Base-by-base conservation (phyloP, 2,113 vertebrate species). In the Puffinus mauretanicus region DNA sequence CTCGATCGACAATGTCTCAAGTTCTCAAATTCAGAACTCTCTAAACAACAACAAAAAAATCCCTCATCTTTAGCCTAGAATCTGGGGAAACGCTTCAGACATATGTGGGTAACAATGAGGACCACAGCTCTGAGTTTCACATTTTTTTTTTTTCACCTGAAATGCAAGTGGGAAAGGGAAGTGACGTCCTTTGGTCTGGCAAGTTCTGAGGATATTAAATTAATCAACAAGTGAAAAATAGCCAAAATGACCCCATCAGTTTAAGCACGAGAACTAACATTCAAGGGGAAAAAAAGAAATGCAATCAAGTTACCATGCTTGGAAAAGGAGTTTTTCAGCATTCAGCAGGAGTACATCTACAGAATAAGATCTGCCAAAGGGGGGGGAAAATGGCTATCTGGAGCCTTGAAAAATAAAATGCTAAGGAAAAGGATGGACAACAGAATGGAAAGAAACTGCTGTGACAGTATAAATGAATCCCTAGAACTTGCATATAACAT, bases 1-100 rank as follows among this genome's bases (percentile, higher is more conserved):
- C 47, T 73, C 55, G n/a, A 11, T 4, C 1, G 0, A 11, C 4
- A 0, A 0, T 8, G 16, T 57, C 19, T n/a, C n/a, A 25, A 66
- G 16, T 57, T 44, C 26, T 61, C 80, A 88, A 75, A 70, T 17
- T 47, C 55, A 44, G 51, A 66, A 42, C 62, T 62, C 40, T 71
- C 57, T 58, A 17, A 55, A 27, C 15, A 78, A 46, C 26, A 65
- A 42, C 6, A 46, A 80, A 62, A 66, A 10, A 3, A 32, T 34
- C 30, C 40, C 30, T 57, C 26, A 32, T 52, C 24, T 72, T 75
- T 55, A 76, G 40, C 36, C 19, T 44, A 47, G 38, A 57, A 62
- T 30, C 22, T 71, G 14, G 20, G 34, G 17, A 67, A 52, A 38
- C 14, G 9, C 29, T 51, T 93, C 46, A 83, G 71, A 36, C 10